Conservation (phyloP, 2,797 vertebrate genomes). For the Syndactyla subalaris region DNA sequence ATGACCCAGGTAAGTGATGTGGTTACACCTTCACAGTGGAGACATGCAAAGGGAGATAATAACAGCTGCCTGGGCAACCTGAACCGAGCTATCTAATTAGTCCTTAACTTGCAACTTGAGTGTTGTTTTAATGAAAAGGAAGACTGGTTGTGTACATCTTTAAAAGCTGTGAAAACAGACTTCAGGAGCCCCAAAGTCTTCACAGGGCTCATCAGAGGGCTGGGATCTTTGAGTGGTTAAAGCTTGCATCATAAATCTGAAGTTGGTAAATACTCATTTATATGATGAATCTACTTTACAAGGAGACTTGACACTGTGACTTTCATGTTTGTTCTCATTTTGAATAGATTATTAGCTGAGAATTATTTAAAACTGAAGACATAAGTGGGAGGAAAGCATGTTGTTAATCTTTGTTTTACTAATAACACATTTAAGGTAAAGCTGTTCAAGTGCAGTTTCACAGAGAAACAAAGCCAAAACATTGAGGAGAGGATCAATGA, state of each 20-base stretch:
- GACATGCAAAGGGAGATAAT: constrained; percentile 35
- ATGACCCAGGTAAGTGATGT: not conserved
- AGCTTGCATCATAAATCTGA: not conserved
- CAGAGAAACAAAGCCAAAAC: not conserved
- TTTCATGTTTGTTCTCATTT: not conserved
- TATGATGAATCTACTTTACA: not conserved
- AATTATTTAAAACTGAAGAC: not conserved
- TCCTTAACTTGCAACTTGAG: constrained; percentile 18
- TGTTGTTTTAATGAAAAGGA: constrained; percentile 37
- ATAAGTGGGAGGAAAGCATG: not conserved
- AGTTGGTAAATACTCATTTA: constrained; percentile 29
- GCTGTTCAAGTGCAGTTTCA: not conserved
- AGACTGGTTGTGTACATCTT: not conserved
- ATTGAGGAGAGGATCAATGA: not conserved
- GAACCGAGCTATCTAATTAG: constrained; percentile 33
- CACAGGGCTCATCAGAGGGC: not conserved
- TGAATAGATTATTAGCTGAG: not conserved
- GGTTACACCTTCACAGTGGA: not conserved
- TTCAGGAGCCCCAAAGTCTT: not conserved
- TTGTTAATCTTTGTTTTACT: constrained; percentile 31
- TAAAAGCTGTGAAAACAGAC: constrained; percentile 37
- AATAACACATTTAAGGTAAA: constrained; percentile 21
- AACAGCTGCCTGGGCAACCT: constrained; percentile 33
- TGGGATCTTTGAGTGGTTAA: not conserved
- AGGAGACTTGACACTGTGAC: not conserved